These are phyloP conservation scores for Gallinago nigripennis DNA, from an alignment of 2,797 vertebrate genomes.

Conservation along the genomic window DNA sequence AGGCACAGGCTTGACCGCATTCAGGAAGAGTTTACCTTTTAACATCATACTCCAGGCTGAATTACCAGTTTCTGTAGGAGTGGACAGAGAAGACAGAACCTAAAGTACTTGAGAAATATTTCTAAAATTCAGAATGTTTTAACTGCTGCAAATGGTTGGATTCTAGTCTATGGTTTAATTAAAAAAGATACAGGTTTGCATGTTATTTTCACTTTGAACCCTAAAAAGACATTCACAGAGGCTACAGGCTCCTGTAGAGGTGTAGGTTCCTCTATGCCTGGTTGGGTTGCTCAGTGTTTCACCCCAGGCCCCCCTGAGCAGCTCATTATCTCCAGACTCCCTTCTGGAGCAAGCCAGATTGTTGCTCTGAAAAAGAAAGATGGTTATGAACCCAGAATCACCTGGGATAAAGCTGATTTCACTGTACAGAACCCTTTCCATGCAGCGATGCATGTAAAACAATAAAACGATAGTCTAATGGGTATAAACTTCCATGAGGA, in stretches of 20 bases:
- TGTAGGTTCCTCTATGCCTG: fast-evolving
- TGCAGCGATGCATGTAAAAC: neutral
- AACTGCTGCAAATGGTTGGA: neutral
- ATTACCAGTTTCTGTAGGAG: neutral
- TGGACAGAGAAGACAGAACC: neutral
- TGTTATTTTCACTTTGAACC: neutral
- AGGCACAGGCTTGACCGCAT: neutral
- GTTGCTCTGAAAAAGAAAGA: neutral
- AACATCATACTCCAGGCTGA: neutral
- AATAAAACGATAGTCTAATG: neutral
- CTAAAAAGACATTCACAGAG: neutral
- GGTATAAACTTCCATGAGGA: neutral
- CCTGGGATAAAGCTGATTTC: neutral
- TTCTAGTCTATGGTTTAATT: neutral
- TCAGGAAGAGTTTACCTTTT: neutral
- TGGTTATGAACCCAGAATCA: neutral
- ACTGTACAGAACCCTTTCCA: neutral
- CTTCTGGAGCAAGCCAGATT: neutral
- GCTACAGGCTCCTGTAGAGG: neutral
- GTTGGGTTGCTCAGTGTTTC: neutral
- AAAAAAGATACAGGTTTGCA: neutral
- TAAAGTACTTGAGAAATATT: neutral
- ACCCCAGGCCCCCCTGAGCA: neutral
- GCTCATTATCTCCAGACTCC: neutral
- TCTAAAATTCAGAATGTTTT: neutral